Base-by-base conservation (phyloP, 2,888 invertebrate genomes). In the Agrotis clavis region DNA sequence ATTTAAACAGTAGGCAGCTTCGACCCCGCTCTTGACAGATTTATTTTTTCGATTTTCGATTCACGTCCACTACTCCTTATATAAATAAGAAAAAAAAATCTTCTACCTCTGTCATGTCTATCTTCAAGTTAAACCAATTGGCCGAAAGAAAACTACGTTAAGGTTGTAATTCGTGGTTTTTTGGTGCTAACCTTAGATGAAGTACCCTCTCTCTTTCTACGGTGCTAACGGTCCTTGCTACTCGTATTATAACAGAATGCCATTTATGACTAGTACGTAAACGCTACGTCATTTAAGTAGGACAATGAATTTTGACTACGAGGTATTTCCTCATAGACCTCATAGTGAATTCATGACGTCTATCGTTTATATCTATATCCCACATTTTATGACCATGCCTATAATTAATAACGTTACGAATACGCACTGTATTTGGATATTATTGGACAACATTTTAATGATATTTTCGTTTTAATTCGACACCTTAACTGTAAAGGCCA, bases 401-500 rank as follows among this genome's bases (percentile, higher is more conserved):
- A 19, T 16, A 48, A 47, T 54, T 14, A 13, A 53, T n/a, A 30
- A 7, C 54, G 35, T 30, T 19, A n/a, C 4, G 7, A 21, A 25
- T 25, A 25, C 25, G 4, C 14, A 21, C 47, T 6, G 14, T n/a
- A 41, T 56, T 54, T 35, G 18, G 18, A 19, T 4, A 57, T 45
- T 54, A 41, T 14, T 73, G 9, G 9, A 56, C 19, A 41, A 30
- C 4, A 25, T 48, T 54, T 57, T 21, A 45, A 50, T n/a, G 41
- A 45, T 18, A 50, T 53, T 67, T 76, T 41, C 13, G 0, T 61
- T 53, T 35, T 50, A 35, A 25, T 73, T 54, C n/a, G 18, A 13
- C 54, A n/a, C 35, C 53, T 62, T 51, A 56, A 63, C 16, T 4
- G 25, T 48, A 48, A 63, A 76, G 51, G 66, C 66, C 69, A 78